These are phyloP conservation scores for Caenorhabditis latens DNA, from an alignment of 1,140 invertebrate genomes.

Conservation along the genomic window DNA sequence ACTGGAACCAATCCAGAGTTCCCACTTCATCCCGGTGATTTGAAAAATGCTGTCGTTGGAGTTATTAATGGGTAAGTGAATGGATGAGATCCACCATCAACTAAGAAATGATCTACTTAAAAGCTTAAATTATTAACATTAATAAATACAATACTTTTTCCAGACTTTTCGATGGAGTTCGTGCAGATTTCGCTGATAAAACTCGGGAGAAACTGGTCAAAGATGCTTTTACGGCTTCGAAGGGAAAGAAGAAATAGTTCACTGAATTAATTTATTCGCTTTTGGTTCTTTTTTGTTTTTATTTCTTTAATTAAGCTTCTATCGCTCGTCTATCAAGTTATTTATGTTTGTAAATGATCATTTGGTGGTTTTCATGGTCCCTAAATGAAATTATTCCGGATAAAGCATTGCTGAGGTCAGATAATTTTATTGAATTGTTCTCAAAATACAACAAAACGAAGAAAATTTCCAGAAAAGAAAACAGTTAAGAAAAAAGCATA, in stretches of 20 bases:
- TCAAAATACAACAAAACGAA: too few relatives aligned
- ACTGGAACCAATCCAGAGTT: constrained; percentile 53
- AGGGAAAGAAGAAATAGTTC: constrained; percentile 67
- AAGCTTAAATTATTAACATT: background rate
- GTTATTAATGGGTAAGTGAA: constrained; percentile 57
- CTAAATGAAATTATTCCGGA: too few relatives aligned
- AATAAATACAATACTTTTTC: background rate
- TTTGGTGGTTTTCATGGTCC: too few relatives aligned
- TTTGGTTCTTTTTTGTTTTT: too few relatives aligned
- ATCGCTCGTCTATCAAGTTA: too few relatives aligned
- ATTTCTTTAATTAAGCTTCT: too few relatives aligned
- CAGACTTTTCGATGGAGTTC: constrained; percentile 65
- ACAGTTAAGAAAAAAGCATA: too few relatives aligned
- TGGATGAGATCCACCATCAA: too few relatives aligned
- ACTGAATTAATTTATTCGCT: background rate
- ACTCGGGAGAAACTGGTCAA: constrained; percentile 62
- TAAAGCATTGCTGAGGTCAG: too few relatives aligned
- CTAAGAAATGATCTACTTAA: background rate
- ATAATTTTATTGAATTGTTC: too few relatives aligned
- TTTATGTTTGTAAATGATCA: too few relatives aligned
- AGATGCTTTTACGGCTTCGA: constrained; percentile 64
- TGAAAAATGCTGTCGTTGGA: constrained; percentile 68
- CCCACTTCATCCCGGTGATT: constrained; percentile 72
- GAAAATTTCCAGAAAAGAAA: too few relatives aligned
- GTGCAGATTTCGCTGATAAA: constrained; percentile 55